Percentiles rank a stretch among this genome's conserved stretches.
phyloP scores from a whole-genome alignment of 2,113 vertebrate species.

The Gopherus flavomarginatus region DNA sequence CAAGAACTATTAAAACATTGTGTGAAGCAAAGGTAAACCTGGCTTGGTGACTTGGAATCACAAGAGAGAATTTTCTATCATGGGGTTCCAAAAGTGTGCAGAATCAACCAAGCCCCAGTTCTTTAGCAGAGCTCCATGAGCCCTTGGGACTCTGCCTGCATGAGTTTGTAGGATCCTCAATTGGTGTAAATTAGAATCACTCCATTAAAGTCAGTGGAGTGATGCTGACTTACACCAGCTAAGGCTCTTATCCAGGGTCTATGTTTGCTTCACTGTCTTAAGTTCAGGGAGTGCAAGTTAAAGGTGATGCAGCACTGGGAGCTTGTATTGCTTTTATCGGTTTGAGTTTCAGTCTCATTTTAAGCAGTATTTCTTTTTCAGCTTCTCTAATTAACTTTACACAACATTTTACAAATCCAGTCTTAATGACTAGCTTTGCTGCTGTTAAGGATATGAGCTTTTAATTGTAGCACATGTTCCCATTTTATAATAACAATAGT shows the following conservation, averaged over 20 bases:
- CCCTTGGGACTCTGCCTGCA: not conserved
- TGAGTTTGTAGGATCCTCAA: not conserved
- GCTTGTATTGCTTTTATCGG: not conserved
- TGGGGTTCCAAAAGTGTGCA: not conserved
- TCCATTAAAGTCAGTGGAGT: not conserved
- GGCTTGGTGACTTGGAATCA: not conserved
- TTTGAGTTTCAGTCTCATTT: not conserved
- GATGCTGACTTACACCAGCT: not conserved
- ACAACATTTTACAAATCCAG: not conserved
- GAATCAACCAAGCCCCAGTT: not conserved
- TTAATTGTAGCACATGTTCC: not conserved
- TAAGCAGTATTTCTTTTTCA: not conserved
- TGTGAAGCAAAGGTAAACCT: not conserved
- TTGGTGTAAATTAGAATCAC: not conserved
- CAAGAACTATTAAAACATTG: not conserved
- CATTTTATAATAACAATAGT: not conserved
- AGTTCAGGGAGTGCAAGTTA: not conserved
- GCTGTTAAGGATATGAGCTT: not conserved
- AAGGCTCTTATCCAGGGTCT: not conserved
- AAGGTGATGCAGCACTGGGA: not conserved
- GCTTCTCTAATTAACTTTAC: not conserved
- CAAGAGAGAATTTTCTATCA: not conserved
- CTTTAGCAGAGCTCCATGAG: not conserved
- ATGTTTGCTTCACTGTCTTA: not conserved
- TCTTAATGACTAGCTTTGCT: not conserved